These are phyloP conservation scores for Chrysolina americana DNA, from an alignment of 2,888 invertebrate genomes.

Conservation along the genomic window DNA sequence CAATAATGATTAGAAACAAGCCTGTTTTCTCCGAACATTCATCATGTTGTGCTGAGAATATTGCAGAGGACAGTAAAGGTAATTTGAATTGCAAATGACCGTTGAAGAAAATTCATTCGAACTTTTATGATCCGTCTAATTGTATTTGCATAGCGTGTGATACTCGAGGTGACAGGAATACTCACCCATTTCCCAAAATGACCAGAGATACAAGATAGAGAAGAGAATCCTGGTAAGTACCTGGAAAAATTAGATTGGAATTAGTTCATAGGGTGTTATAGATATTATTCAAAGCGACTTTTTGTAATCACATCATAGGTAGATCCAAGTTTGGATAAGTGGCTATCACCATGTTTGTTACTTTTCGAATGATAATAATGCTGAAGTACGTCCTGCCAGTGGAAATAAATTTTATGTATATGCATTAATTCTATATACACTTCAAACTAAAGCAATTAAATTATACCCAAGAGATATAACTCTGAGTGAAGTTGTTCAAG, in stretches of 20 bases:
- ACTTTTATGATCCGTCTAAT: constrained; percentile 5
- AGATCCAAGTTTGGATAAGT: too few relatives aligned
- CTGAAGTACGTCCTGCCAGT: too few relatives aligned
- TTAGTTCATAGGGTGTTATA: too few relatives aligned
- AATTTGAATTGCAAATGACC: not conserved
- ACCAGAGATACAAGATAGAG: not conserved
- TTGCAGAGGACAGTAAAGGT: not conserved
- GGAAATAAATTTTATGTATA: not conserved
- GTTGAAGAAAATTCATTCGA: not conserved
- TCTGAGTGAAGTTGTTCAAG: not conserved
- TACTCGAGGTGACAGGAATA: not conserved
- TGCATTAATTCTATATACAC: not conserved
- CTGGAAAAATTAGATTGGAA: not conserved
- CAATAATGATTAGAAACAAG: not conserved
- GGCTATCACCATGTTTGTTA: too few relatives aligned
- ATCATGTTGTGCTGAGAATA: not conserved
- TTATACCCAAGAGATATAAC: not conserved
- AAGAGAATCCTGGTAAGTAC: not conserved
- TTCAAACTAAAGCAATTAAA: not conserved
- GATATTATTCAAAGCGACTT: not conserved
- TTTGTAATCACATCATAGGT: not conserved
- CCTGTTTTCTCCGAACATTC: not conserved
- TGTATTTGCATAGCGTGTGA: not conserved
- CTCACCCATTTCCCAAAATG: not conserved
- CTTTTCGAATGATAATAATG: too few relatives aligned